Evolutionary conservation across 2,113 vertebrate genomes (phyloP), one percentile per base, ranked within the genome.

Genomic region (Lanius collurio): DNA sequence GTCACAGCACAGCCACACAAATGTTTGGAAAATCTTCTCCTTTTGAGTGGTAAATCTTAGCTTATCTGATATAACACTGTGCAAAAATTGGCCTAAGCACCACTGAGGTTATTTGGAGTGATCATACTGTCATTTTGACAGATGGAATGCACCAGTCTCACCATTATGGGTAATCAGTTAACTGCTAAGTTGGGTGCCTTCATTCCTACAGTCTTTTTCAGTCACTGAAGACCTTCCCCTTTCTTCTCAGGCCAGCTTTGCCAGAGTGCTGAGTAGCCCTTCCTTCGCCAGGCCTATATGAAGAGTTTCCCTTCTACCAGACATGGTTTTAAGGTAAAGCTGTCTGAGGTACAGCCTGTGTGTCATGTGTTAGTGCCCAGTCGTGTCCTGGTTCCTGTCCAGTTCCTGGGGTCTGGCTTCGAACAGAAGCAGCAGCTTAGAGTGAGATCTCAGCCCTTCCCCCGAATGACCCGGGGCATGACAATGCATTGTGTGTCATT

Each of bases 61-160:
- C 9, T 92, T 76, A 68, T 37, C 24, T 88, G 71, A 33, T 65
- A 68, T 27, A 49, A 85, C 33, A 44, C 39, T 3, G 8, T 81
- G 60, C 19, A 39, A 76, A 90, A 91, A 42, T 41, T 42, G 35
- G 12, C 37, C n/a, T 52, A 3, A 23, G 30, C n/a, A 73, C 37
- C 2, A 4, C 15, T 71, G 57, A 3, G 2, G 28, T 73, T 94
- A 37, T 53, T 12, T 65, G 26, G 13, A 39, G 59, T 17, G 44
- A 52, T 73, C 0, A 2, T 37, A 23, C 28, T 60, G 37, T 41
- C 15, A 9, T 52, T 85, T 93, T 76, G 78, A 52, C 17, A 49
- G 78, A 16, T 31, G 57, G n/a, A 68, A 23, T 52, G 44, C 53
- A 15, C 47, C 0, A 0, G 15, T 3, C 17, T 76, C 62, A 8